Evolutionary conservation across 2,113 vertebrate species (phyloP).

Genomic region (Sardina pilchardus): DNA sequence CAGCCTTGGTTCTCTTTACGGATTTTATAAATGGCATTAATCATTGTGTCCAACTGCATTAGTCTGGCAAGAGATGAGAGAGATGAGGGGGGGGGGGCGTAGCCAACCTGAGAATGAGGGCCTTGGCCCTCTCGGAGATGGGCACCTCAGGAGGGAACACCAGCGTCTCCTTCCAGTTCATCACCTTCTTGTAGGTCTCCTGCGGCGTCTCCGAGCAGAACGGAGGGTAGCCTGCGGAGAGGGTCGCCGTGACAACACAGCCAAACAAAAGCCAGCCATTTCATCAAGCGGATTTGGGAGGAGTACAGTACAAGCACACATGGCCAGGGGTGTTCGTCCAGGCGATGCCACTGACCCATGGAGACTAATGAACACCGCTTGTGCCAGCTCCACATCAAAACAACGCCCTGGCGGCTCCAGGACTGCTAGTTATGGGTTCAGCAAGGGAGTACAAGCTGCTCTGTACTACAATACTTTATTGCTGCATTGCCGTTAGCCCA

Average conservation of each 20-base stretch:
- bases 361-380: neutral
- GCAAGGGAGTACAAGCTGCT: too few species aligned
- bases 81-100: neutral
- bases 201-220: conserved; percentile 90
- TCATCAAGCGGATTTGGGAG: neutral
- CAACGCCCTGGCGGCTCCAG: neutral
- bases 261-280: conserved; percentile 5
- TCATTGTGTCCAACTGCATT: neutral
- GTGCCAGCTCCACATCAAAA: neutral
- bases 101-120: conserved; percentile 83
- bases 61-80: neutral
- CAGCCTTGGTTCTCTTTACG: neutral
- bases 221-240: conserved; percentile 79
- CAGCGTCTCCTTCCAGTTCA: conserved; percentile 90
- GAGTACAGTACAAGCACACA: neutral
- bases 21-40: neutral
- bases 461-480: neutral
- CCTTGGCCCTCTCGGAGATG: conserved; percentile 87
- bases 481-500: neutral
- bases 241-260: neutral
- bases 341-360: neutral
- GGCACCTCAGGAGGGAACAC: conserved; percentile 87
- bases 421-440: neutral
- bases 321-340: neutral
- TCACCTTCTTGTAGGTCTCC: conserved; percentile 88